Conservation (phyloP, 1,140 invertebrate genomes). For the Drosophila sp. region DNA sequence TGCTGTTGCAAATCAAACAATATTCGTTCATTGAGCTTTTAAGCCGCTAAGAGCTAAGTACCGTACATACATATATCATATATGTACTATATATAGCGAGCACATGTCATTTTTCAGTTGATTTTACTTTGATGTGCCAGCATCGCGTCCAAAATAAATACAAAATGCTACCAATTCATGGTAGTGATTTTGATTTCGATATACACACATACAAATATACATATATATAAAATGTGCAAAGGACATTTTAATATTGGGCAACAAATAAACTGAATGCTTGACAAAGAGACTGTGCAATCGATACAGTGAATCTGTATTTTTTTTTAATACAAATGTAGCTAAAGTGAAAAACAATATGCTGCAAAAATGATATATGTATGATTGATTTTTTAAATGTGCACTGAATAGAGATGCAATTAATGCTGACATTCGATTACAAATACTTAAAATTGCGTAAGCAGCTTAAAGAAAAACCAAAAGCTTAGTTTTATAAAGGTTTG, state of each 20-base stretch:
- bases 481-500: no score
- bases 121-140: conserved; percentile 57
- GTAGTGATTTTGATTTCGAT: conserved; percentile 38
- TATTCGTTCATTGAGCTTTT: conserved; percentile 74
- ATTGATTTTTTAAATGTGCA: neutral
- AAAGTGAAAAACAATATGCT: neutral
- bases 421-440: neutral
- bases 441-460: no score
- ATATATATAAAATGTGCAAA: conserved; percentile 22
- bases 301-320: no score
- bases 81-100: neutral
- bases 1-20: conserved; percentile 70
- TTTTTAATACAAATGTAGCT: neutral
- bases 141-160: conserved; percentile 55
- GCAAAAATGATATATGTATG: neutral
- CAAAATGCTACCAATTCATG: conserved; percentile 29
- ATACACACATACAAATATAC: conserved; percentile 15
- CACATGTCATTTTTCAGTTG: conserved; percentile 65
- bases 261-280: neutral
- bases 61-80: no score
- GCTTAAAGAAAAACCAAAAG: no score
- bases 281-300: conserved; percentile 39
- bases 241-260: conserved; percentile 26
- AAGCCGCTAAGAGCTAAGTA: conserved; percentile 58
- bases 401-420: neutral